A percentile compares a stretch with the other conserved stretches of the same genome.
Conservation (phyloP, 1,140 invertebrate species). For the Cotesia typhae region DNA sequence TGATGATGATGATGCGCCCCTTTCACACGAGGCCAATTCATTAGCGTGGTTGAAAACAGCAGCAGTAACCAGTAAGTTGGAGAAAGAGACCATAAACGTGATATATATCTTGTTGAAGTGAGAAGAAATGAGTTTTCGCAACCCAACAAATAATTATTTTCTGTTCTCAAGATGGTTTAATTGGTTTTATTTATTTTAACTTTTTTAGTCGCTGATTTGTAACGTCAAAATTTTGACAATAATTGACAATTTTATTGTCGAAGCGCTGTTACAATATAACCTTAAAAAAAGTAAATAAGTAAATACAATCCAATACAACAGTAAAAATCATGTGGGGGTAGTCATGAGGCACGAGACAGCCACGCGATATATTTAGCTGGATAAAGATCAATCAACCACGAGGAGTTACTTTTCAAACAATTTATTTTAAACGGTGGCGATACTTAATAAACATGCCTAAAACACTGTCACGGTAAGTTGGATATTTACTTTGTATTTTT, state of each 20-base stretch:
- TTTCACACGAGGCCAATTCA: conserved; percentile 11
- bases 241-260: not conserved
- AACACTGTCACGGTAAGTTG: conserved; percentile 16
- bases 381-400: conserved; percentile 13
- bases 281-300: not conserved
- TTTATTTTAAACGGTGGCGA: not conserved
- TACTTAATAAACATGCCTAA: conserved; percentile 18
- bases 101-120: not conserved
- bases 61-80: not conserved
- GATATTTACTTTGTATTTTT: no score
- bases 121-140: conserved; percentile 31
- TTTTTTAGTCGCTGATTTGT: no score
- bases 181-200: not conserved
- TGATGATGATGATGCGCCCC: not conserved
- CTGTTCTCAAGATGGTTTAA: conserved; percentile 20
- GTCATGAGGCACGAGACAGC: not conserved
- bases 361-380: not conserved
- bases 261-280: not conserved
- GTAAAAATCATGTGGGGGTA: conserved; percentile 1
- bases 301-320: not conserved
- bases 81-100: conserved; percentile 15
- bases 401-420: conserved; percentile 5
- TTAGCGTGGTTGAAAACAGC: not conserved
- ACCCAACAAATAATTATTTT: conserved; percentile 12
- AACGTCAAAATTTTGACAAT: no score